These are phyloP conservation scores for Lycopodina hypogea DNA, from an alignment of 37 sponge, comb jelly and placozoan genomes.

Conservation along the genomic window DNA sequence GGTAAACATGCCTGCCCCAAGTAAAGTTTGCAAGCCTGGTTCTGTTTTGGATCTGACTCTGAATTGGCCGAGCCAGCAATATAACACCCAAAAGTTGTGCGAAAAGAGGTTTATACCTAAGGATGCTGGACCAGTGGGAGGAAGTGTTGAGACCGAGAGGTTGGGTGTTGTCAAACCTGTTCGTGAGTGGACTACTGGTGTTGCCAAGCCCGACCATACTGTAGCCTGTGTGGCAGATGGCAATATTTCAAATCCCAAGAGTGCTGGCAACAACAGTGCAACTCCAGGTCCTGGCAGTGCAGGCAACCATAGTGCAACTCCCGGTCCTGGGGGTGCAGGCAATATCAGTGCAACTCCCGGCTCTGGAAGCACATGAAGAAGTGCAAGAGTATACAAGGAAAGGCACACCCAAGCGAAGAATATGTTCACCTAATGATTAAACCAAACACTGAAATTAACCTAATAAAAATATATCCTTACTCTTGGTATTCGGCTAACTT, in stretches of 20 bases:
- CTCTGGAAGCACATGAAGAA: background rate
- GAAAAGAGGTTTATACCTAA: conserved; percentile 22
- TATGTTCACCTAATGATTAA: too few relatives aligned
- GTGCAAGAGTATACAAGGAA: conserved; percentile 30
- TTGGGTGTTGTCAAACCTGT: too few relatives aligned
- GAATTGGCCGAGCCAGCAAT: conserved; percentile 26
- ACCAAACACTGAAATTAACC: too few relatives aligned
- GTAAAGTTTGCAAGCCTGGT: conserved; percentile 40
- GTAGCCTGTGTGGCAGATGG: conserved; percentile 12
- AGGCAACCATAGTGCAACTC: too few relatives aligned
- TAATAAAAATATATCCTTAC: too few relatives aligned
- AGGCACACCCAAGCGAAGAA: conserved; percentile 38
- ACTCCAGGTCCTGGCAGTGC: background rate
- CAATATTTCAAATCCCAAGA: background rate
- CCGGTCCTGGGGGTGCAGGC: background rate
- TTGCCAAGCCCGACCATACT: background rate
- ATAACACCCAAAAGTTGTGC: conserved; percentile 39
- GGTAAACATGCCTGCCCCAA: background rate
- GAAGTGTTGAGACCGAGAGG: too few relatives aligned
- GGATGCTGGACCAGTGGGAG: background rate
- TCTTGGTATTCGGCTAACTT: too few relatives aligned
- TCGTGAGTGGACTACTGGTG: background rate
- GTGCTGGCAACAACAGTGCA: background rate
- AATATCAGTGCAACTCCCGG: background rate
- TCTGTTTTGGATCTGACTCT: conserved; percentile 48